Conservation (phyloP, 2,888 invertebrate genomes). For the Sesia bembeciformis region DNA sequence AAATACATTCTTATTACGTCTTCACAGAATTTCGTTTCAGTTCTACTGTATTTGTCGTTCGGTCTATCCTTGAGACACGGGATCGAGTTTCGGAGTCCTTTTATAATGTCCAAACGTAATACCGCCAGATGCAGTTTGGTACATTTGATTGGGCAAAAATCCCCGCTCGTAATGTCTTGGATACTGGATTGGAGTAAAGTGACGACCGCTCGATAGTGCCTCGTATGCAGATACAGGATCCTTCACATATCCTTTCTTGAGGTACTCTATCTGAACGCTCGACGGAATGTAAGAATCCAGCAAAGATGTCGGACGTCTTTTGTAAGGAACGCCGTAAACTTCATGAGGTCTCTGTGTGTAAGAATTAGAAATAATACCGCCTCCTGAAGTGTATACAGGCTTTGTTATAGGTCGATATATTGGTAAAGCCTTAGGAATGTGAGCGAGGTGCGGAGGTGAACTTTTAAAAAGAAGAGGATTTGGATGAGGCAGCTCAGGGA, state of each 20-base stretch:
- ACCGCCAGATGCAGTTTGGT: conserved; percentile 57
- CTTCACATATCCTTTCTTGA: conserved; percentile 56
- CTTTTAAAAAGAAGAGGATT: conserved; percentile 44
- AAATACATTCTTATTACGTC: not conserved
- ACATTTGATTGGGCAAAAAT: conserved; percentile 67
- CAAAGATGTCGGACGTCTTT: conserved; percentile 63
- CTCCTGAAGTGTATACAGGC: conserved; percentile 40
- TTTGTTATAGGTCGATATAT: conserved; percentile 46
- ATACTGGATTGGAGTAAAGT: conserved; percentile 23
- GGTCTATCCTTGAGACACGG: not conserved
- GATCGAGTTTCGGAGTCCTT: conserved; percentile 45
- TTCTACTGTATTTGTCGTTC: not conserved
- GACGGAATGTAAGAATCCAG: conserved; percentile 77
- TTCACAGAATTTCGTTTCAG: not conserved
- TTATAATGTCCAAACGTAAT: conserved; percentile 60
- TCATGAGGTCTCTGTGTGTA: conserved; percentile 36
- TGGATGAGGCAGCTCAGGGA: conserved; percentile 48
- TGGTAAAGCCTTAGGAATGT: conserved; percentile 56
- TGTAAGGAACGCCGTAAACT: conserved; percentile 29
- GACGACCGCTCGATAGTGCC: conserved; percentile 46
- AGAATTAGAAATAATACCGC: conserved; percentile 22
- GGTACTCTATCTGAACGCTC: conserved; percentile 62
- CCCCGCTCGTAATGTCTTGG: conserved; percentile 57
- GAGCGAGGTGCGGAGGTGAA: conserved; percentile 43
- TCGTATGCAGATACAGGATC: conserved; percentile 59